Evolutionary conservation across 1,140 invertebrate species (phyloP).

Genomic region (Drosophila seguyi): DNA sequence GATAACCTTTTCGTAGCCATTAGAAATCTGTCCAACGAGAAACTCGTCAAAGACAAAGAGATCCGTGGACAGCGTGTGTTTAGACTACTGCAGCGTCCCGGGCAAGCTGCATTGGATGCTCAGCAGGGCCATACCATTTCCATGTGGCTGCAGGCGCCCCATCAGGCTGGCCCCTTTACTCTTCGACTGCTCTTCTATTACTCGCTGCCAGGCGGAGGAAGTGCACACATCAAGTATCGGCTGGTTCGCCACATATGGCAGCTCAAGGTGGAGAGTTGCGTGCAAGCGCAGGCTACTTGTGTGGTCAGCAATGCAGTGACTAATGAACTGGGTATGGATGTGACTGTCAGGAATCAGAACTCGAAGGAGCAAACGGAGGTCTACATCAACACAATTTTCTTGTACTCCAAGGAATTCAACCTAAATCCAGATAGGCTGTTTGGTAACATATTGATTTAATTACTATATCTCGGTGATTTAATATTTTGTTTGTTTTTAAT

Average conservation of each 20-base stretch:
- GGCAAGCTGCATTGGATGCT: slow-evolving; percentile 86
- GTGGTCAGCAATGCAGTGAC: slow-evolving; percentile 85
- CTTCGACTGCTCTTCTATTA: slow-evolving; percentile 91
- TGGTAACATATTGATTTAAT: slow-evolving; percentile 46
- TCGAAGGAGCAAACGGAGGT: slow-evolving; percentile 88
- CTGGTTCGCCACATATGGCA: slow-evolving; percentile 89
- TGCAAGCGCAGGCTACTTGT: slow-evolving; percentile 87
- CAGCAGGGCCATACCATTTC: slow-evolving; percentile 87
- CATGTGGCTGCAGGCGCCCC: slow-evolving; percentile 90
- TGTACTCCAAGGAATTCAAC: slow-evolving; percentile 74
- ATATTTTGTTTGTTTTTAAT: not conserved
- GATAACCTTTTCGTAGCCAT: slow-evolving; percentile 40
- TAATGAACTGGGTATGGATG: slow-evolving; percentile 87
- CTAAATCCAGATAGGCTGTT: slow-evolving; percentile 65
- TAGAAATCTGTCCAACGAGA: slow-evolving; percentile 77
- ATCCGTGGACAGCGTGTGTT: slow-evolving; percentile 86
- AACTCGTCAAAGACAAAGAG: slow-evolving; percentile 85
- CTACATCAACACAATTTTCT: slow-evolving; percentile 66
- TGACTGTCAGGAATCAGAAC: slow-evolving; percentile 89
- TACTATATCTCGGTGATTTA: too few species aligned
- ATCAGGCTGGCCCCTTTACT: slow-evolving; percentile 87
- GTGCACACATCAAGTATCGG: slow-evolving; percentile 87
- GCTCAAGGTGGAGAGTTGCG: slow-evolving; percentile 89
- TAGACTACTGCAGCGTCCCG: slow-evolving; percentile 85
- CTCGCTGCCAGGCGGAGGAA: slow-evolving; percentile 86